Conservation (phyloP, 2,113 vertebrate species). For the Todiramphus saurophagus region DNA sequence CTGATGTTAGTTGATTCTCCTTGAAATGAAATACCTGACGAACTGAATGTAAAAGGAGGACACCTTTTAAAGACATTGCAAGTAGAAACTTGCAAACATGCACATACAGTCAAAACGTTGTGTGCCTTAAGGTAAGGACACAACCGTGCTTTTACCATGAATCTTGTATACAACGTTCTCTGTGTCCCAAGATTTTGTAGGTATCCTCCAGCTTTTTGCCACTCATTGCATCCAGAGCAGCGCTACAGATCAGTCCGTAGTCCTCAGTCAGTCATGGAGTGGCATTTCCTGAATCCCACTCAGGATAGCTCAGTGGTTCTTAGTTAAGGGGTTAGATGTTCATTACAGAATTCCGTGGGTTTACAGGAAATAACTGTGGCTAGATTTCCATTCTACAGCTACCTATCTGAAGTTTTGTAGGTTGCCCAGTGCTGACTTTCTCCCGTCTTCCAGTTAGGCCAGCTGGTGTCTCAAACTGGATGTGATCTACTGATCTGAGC, state of each 20-base stretch:
- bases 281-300: neutral
- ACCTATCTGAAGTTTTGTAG: accelerated
- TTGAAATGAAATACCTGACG: neutral
- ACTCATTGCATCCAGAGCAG: accelerated
- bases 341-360: neutral
- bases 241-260: neutral
- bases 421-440: accelerated
- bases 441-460: neutral
- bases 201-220: neutral
- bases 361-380: neutral
- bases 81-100: neutral
- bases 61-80: neutral
- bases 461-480: neutral
- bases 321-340: neutral
- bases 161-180: neutral
- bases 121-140: neutral
- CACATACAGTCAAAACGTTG: accelerated
- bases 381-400: neutral
- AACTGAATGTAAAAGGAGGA: neutral
- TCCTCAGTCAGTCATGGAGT: neutral
- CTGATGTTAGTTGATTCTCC: neutral
- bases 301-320: neutral
- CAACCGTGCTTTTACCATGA: neutral
- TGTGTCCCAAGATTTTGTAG: neutral
- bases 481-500: neutral